Evolutionary conservation across 2,113 vertebrate genomes (phyloP), one percentile per base, ranked within the genome.

Genomic region (Piaya cayana): DNA sequence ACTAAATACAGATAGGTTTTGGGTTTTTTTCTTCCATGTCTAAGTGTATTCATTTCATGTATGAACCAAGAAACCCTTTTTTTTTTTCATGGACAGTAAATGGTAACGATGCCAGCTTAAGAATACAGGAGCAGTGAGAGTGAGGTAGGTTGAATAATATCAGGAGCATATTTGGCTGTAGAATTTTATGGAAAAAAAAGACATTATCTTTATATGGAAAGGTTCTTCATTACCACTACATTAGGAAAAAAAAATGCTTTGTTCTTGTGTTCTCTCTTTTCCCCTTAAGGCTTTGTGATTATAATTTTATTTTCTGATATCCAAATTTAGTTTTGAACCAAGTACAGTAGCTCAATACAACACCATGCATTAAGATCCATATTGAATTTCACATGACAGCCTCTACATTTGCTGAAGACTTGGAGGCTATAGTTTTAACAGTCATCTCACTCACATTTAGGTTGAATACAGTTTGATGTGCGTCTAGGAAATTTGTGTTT

Each of bases 401-500:
- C 64, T 93, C 92, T 94, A 76, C 5, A 3, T 95, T 90, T 80
- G 55, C 63, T 55, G 79, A 69, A 72, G 82, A 88, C 92, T 94
- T 86, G 62, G 55, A 94, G 92, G 93, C 71, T 94, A 12, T 62
- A 70, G 71, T 86, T 97, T 86, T 93, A 96, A 32, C 90, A 92
- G 94, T 93, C 95, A 85, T 92, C 77, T 97, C 83, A 17, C 39
- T 59, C 70, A 55, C 88, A 90, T 96, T 94, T 86, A 74, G 86
- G 49, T 55, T 95, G 94, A 89, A 94, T 32, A 1, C 79, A 90
- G 90, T 94, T 97, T 95, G 96, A 97, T 97, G 86, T 81, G 79
- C 4, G 95, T 97, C 96, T 95, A 85, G 91, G 92, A 96, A 94
- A 96, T 97, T 95, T 90, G 69, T 95, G 88, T 91, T 97, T 95